A percentile compares a stretch with the other conserved stretches of the same genome.
Conservation (phyloP, 2,888 invertebrate species). For the Philereme transversata region DNA sequence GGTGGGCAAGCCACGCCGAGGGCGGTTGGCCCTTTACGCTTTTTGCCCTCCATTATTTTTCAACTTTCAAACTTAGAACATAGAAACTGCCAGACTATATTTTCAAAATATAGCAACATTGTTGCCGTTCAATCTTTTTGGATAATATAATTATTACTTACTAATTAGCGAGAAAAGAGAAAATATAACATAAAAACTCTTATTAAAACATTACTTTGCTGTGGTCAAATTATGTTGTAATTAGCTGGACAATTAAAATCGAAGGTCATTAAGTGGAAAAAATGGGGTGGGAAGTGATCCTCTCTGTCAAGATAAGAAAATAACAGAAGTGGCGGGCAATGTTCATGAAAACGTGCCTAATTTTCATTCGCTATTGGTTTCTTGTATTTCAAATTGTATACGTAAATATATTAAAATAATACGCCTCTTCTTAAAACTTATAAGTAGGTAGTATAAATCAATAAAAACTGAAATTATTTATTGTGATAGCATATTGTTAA, state of each 20-base stretch:
- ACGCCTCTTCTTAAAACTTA: too few relatives aligned
- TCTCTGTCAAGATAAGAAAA: constrained; percentile 49
- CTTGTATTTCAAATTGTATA: too few relatives aligned
- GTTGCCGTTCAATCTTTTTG: constrained; percentile 13
- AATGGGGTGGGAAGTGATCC: constrained; percentile 71
- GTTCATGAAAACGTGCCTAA: not conserved
- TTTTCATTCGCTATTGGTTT: too few relatives aligned
- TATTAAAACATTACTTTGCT: constrained; percentile 80
- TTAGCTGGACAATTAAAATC: constrained; percentile 75
- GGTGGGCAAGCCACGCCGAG: constrained; percentile 75
- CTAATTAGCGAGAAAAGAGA: constrained; percentile 69
- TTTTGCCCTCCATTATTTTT: constrained; percentile 66
- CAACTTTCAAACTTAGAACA: constrained; percentile 63
- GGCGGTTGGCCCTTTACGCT: constrained; percentile 64
- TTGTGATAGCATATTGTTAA: too few relatives aligned
- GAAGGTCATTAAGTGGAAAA: constrained; percentile 76
- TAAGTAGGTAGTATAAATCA: too few relatives aligned
- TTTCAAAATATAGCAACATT: not conserved
- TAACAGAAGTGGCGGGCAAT: constrained; percentile 19
- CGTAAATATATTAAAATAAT: too few relatives aligned
- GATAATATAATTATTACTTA: constrained; percentile 67
- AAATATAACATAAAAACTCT: constrained; percentile 44
- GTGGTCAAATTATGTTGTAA: constrained; percentile 78
- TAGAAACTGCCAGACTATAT: constrained; percentile 51
- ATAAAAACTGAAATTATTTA: too few relatives aligned